Conservation (phyloP, 1,140 invertebrate species). For the Odontomachus brunneus region DNA sequence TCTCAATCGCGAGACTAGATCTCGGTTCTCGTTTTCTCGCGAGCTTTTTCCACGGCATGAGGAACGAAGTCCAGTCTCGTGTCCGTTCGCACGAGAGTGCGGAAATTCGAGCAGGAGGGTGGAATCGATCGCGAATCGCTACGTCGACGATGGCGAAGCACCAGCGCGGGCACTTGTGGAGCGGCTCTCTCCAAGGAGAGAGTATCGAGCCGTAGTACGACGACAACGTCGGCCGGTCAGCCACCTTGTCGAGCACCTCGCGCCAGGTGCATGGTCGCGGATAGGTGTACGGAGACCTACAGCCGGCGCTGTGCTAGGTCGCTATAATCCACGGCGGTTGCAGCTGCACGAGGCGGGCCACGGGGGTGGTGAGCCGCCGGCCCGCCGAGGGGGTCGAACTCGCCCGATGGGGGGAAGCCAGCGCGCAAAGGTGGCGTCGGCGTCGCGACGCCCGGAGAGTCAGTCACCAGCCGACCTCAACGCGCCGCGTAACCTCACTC, state of each 20-base stretch:
- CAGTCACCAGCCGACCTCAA: constrained; percentile 83
- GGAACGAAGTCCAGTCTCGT: no score
- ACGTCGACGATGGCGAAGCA: neutral
- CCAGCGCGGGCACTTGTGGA: neutral
- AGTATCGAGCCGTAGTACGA: constrained; percentile 37
- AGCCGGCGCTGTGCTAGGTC: constrained; percentile 20
- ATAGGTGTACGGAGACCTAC: constrained; percentile 17
- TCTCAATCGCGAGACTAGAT: no score
- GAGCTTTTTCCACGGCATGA: neutral
- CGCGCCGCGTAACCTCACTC: constrained; percentile 73
- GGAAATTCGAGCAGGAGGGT: constrained; percentile 2
- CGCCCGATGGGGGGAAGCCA: constrained; percentile 56
- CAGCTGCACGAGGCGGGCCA: constrained; percentile 36
- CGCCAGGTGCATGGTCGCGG: constrained; percentile 62
- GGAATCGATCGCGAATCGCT: neutral
- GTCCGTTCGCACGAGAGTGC: neutral
- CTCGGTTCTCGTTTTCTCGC: neutral
- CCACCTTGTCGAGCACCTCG: constrained; percentile 62
- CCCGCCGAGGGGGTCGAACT: constrained; percentile 55
- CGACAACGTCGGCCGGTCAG: constrained; percentile 61
- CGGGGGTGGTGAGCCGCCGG: constrained; percentile 39
- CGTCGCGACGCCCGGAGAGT: constrained; percentile 83
- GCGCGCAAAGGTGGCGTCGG: constrained; percentile 83
- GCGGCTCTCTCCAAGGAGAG: constrained; percentile 15
- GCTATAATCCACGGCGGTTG: constrained; percentile 56